Base-by-base conservation (phyloP, 1,140 invertebrate species). In the Lepidurus apus region DNA sequence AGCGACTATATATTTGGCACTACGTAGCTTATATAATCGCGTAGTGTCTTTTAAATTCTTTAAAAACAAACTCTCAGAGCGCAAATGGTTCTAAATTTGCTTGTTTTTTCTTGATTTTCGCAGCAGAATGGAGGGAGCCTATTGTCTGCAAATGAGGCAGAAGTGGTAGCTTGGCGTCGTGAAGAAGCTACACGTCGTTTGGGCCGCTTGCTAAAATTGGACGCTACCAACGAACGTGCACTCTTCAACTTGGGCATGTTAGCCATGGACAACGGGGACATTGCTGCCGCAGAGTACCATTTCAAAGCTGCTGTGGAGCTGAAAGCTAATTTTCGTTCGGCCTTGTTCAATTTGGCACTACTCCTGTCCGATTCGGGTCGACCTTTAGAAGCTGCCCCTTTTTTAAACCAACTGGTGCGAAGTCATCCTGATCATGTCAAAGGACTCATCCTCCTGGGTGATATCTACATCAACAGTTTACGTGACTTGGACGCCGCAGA, bases 201-300 rank as follows among this genome's bases (percentile, higher is more conserved):
- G 43, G 91, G 94, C 83, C 87, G 94, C 17, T 89, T 97, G 5
- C 87, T 94, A 11, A 93, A 94, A 81, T 88, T 97, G 8, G 93
- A 85, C 42, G 82, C 85, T 7, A 82, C 80, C 76, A 96, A 96
- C 84, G 95, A 97, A 83, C 88, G 94, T 77, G 93, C 96, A 3
- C 93, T 95, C 84, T 98, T 98, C 84, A 97, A 98, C 87, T 87
- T 98, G 73, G 95, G 94, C 78, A 98, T 98, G 96, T 86, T 98
- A 45, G 93, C 95, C 21, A 98, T 97, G 95, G 96, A 98, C 84
- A 94, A 96, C 83, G 90, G 92, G 44, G 92, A 96, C 83, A 92
- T 91, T 34, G 88, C 90, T n/a, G 91, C 91, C 81, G 95, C 96
- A 0, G 95, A 96, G 84, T 89, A 92, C 73, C 96, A 44, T 79